phyloP scores from a whole-genome alignment of 2,888 invertebrate genomes.

The Adela reaumurella region DNA sequence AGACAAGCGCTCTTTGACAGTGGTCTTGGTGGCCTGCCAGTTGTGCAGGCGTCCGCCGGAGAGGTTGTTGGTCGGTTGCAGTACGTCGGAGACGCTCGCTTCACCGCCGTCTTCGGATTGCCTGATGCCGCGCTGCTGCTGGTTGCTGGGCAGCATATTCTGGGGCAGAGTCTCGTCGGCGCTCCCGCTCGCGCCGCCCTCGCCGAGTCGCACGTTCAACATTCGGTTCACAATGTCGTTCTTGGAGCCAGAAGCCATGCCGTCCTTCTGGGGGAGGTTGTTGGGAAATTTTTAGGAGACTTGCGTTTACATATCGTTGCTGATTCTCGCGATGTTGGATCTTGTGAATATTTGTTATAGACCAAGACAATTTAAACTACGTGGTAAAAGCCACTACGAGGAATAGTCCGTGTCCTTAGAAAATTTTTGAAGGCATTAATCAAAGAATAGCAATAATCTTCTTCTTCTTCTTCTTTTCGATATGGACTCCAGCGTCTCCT shows the following conservation, averaged over 20 bases:
- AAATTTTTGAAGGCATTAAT: no score
- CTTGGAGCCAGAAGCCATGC: slow-evolving; percentile 43
- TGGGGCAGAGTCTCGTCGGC: slow-evolving; percentile 44
- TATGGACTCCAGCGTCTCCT: no score
- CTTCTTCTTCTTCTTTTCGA: no score
- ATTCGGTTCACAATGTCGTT: slow-evolving; percentile 42
- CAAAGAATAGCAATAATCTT: no score
- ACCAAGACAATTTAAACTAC: no score
- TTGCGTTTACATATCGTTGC: background rate
- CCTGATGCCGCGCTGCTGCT: slow-evolving; percentile 27
- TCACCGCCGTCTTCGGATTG: slow-evolving; percentile 32
- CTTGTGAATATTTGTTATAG: no score
- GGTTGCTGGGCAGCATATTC: slow-evolving; percentile 52
- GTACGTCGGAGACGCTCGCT: slow-evolving; percentile 31
- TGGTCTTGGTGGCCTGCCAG: slow-evolving; percentile 73
- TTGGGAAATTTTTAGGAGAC: no score
- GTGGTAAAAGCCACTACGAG: no score
- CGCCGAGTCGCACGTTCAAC: slow-evolving; percentile 31
- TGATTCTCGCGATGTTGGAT: no score
- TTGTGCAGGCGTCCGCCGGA: slow-evolving; percentile 53
- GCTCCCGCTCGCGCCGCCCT: slow-evolving; percentile 9
- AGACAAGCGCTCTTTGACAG: slow-evolving; percentile 70
- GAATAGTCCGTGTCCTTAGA: no score
- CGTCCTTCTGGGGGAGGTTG: no score
- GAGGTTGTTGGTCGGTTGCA: slow-evolving; percentile 34